Evolutionary conservation across 2,888 invertebrate genomes (phyloP).

Genomic region (Clanis bilineata): DNA sequence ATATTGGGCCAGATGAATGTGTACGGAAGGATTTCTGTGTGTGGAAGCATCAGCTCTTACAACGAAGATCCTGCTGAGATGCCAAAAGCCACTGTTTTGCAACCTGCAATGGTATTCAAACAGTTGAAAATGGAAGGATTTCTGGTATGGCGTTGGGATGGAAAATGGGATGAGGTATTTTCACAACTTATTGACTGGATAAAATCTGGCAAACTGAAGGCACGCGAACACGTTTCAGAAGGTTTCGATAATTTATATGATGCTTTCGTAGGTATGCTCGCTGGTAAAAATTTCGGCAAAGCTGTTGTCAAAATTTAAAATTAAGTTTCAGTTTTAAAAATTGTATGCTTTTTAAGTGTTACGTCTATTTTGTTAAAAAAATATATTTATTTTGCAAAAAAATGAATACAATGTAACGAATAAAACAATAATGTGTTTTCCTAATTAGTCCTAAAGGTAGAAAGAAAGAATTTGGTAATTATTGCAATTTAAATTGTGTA

Average conservation of each 20-base stretch:
- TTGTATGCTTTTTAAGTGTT: background rate
- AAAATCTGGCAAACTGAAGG: slow-evolving; percentile 82
- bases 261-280: slow-evolving; percentile 80
- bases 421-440: no score
- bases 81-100: slow-evolving; percentile 51
- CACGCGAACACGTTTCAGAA: slow-evolving; percentile 82
- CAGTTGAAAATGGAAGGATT: slow-evolving; percentile 80
- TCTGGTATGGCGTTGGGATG: slow-evolving; percentile 63
- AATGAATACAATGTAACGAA: no score
- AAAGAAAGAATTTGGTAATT: no score
- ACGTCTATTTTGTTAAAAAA: no score
- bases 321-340: background rate
- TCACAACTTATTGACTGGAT: slow-evolving; percentile 42
- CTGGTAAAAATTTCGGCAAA: slow-evolving; percentile 61
- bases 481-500: no score
- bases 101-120: slow-evolving; percentile 72
- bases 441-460: no score
- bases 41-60: slow-evolving; percentile 84
- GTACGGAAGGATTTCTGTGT: slow-evolving; percentile 81
- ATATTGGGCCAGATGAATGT: slow-evolving; percentile 83
- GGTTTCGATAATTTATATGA: slow-evolving; percentile 85
- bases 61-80: slow-evolving; percentile 49
- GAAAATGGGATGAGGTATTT: slow-evolving; percentile 79
- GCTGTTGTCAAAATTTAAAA: slow-evolving; percentile 79
- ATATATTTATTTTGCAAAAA: no score